Conservation (phyloP, 2,113 vertebrate genomes). For the Scartelaos histophorus region DNA sequence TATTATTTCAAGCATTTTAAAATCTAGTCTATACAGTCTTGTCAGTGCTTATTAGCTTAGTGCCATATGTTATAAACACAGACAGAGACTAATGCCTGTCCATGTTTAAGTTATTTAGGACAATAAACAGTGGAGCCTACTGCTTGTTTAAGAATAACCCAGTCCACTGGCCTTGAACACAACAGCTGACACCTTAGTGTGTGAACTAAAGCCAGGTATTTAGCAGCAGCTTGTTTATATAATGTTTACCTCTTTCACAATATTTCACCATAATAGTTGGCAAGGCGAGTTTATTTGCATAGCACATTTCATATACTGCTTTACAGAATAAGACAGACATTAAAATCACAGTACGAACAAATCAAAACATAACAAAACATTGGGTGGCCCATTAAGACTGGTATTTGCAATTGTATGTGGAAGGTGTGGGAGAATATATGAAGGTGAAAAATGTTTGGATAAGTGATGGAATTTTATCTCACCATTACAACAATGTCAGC, state of each 20-base stretch:
- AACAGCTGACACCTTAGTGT: slow-evolving; percentile 27
- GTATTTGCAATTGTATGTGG: background rate
- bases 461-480: background rate
- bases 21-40: slow-evolving; percentile 25
- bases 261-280: slow-evolving; percentile 31
- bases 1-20: slow-evolving; percentile 10
- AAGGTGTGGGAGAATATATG: background rate
- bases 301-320: too few species aligned
- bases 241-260: slow-evolving; percentile 39
- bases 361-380: background rate
- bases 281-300: too few species aligned
- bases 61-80: slow-evolving; percentile 26
- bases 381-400: slow-evolving; percentile 27
- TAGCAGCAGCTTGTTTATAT: slow-evolving; percentile 58
- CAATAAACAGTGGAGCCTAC: slow-evolving; percentile 57
- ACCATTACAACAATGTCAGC: background rate
- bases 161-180: slow-evolving; percentile 40
- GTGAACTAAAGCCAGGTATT: slow-evolving; percentile 43
- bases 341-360: too few species aligned
- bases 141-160: slow-evolving; percentile 26
- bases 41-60: slow-evolving; percentile 5
- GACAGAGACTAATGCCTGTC: slow-evolving; percentile 23
- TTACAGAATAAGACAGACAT: too few species aligned
- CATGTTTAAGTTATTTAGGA: slow-evolving; percentile 48
- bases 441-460: background rate